Evolutionary conservation across 2,113 vertebrate genomes (phyloP).

Genomic region (Poeciliopsis occidentalis): DNA sequence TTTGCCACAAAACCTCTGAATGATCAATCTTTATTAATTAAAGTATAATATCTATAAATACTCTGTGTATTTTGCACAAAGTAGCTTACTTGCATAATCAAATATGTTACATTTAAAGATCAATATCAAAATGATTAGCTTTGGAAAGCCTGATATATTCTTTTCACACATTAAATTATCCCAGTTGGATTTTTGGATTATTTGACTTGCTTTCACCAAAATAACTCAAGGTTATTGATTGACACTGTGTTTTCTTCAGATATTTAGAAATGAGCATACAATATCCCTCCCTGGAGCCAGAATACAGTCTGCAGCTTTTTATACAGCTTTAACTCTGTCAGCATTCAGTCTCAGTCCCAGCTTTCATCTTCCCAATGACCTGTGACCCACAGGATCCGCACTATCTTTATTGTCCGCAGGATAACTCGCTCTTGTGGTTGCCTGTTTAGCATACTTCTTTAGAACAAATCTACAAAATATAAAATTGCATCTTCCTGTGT

Average conservation of each 20-base stretch:
- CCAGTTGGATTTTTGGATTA: neutral
- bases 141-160: neutral
- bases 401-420: slow-evolving; percentile 45
- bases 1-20: neutral
- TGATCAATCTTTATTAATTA: neutral
- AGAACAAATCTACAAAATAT: too few species aligned
- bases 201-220: neutral
- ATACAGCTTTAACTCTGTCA: slow-evolving; percentile 28
- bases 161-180: neutral
- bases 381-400: slow-evolving; percentile 57
- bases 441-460: slow-evolving; percentile 31
- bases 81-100: too few species aligned
- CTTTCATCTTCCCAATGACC: slow-evolving; percentile 40
- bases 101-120: neutral
- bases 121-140: neutral
- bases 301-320: slow-evolving; percentile 39
- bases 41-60: neutral
- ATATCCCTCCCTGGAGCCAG: slow-evolving; percentile 24
- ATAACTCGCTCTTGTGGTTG: slow-evolving; percentile 53
- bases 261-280: slow-evolving; percentile 24
- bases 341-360: slow-evolving; percentile 33
- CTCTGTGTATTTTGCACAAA: neutral
- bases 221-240: neutral
- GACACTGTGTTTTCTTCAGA: neutral
- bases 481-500: too few species aligned